Percentiles rank a stretch among this genome's conserved stretches.
Conservation (phyloP, 2,113 vertebrate species). For the Actenoides lindsayi region DNA sequence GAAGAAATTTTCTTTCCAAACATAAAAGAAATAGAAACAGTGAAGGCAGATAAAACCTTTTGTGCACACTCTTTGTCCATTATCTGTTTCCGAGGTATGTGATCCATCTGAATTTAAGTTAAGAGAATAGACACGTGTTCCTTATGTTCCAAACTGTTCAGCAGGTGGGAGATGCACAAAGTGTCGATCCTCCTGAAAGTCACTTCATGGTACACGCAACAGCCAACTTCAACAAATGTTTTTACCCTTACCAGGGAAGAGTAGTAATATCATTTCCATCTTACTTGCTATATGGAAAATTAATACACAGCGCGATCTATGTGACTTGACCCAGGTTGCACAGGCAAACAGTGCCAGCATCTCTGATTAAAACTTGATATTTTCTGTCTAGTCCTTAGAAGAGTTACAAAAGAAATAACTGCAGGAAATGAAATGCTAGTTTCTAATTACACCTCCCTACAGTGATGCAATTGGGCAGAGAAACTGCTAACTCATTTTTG, state of each 20-base stretch:
- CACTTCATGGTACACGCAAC: not conserved
- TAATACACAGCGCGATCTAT: not conserved
- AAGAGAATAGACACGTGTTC: not conserved
- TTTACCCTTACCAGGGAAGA: not conserved
- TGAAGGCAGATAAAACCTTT: not conserved
- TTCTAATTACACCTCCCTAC: not conserved
- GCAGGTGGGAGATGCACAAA: not conserved
- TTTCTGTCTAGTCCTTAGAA: slow-evolving; percentile 9
- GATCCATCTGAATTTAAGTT: not conserved
- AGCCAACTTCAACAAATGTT: not conserved
- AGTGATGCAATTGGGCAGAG: not conserved
- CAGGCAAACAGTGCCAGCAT: not conserved
- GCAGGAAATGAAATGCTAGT: not conserved
- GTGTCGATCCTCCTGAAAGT: not conserved
- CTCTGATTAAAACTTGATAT: not conserved
- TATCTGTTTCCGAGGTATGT: not conserved
- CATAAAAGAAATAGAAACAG: not conserved
- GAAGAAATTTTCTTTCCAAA: not conserved
- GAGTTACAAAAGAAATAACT: not conserved
- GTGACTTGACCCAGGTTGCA: not conserved
- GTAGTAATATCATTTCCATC: not conserved
- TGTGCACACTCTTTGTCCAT: not conserved
- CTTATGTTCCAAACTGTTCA: not conserved
- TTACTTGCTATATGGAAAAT: not conserved
- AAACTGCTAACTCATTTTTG: not conserved